These are phyloP conservation scores for Psittacula derbiana DNA, from an alignment of 2,797 vertebrate species.

Conservation along the genomic window DNA sequence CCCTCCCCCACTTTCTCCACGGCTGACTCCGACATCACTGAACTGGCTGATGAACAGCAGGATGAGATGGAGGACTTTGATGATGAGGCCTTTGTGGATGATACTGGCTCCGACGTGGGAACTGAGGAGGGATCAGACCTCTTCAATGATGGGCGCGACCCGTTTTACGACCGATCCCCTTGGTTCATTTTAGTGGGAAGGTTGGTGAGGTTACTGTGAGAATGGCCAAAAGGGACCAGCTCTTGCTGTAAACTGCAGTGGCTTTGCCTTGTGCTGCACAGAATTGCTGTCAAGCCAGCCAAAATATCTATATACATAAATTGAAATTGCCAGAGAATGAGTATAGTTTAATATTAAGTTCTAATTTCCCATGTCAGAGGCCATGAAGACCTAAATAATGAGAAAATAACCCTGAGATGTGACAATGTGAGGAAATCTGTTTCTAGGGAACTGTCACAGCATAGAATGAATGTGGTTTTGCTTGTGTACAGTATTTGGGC, in stretches of 20 bases:
- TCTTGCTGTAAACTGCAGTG: slow-evolving; percentile 62
- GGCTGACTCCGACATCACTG: slow-evolving; percentile 97
- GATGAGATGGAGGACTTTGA: slow-evolving; percentile 98
- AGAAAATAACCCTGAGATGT: not conserved
- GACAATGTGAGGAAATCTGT: not conserved
- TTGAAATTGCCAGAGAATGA: not conserved
- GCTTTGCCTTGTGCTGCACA: slow-evolving; percentile 11
- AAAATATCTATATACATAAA: not conserved
- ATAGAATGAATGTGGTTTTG: not conserved
- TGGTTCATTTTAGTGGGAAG: slow-evolving; percentile 99
- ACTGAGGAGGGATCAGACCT: slow-evolving; percentile 98
- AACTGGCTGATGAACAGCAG: slow-evolving; percentile 97
- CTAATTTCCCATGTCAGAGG: not conserved
- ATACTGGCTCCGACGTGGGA: slow-evolving; percentile 95
- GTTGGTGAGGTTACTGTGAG: slow-evolving; percentile 90
- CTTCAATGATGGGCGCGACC: slow-evolving; percentile 98
- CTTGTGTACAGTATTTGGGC: not conserved
- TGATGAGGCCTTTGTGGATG: slow-evolving; percentile 97
- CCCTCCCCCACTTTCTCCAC: slow-evolving; percentile 99
- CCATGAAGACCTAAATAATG: not conserved
- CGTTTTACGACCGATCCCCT: slow-evolving; percentile 99
- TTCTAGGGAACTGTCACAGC: not conserved
- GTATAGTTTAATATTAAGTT: not conserved
- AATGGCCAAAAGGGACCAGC: slow-evolving; percentile 78
- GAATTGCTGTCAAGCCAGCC: not conserved